Evolutionary conservation across 2,797 vertebrate species (phyloP).

Genomic region (Menidia menidia): DNA sequence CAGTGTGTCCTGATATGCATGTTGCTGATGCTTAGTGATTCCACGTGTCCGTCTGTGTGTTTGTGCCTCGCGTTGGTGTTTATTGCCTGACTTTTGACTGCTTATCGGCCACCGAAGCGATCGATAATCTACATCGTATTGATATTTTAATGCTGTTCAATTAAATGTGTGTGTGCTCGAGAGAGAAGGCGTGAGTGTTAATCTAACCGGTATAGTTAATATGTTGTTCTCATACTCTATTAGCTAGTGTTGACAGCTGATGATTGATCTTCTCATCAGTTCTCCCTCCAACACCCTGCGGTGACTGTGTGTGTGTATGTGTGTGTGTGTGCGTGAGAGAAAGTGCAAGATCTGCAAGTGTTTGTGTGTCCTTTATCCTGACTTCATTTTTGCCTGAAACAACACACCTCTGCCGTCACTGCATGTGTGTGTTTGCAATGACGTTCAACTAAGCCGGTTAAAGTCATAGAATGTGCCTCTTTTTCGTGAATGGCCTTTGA

Average conservation of each 20-base stretch:
- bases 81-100: neutral
- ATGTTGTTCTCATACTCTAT: constrained; percentile 79
- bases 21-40: neutral
- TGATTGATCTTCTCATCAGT: constrained; percentile 82
- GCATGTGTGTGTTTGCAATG: neutral
- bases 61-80: neutral
- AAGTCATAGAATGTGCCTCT: neutral
- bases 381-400: constrained; percentile 20
- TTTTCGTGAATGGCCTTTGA: neutral
- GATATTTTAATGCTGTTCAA: constrained; percentile 11
- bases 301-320: constrained; percentile 47
- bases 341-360: constrained; percentile 15
- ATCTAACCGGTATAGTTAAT: constrained; percentile 75
- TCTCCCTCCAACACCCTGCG: constrained; percentile 70
- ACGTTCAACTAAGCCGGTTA: neutral
- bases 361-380: constrained; percentile 30
- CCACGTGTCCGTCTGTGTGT: too few relatives aligned
- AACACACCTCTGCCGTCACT: neutral
- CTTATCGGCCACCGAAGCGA: constrained; percentile 36
- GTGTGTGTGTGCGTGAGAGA: constrained; percentile 24
- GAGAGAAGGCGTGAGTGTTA: constrained; percentile 50
- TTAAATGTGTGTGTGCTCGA: constrained; percentile 12
- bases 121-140: constrained; percentile 40
- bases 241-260: constrained; percentile 74
- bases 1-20: neutral